Base-by-base conservation (phyloP, 2,888 invertebrate species). In the Scelioninae gen. 1 region DNA sequence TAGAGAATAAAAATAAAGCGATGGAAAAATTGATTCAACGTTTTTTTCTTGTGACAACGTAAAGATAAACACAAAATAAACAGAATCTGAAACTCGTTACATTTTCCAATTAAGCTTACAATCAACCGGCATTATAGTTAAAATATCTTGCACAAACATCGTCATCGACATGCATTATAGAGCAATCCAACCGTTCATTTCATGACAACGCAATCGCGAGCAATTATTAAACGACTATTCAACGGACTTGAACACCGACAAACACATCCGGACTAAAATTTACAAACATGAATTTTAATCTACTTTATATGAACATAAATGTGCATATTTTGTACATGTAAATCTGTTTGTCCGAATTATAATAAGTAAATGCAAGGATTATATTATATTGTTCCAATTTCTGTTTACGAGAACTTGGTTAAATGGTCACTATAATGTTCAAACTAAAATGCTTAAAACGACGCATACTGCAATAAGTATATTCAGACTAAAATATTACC, bases 51-150 rank as follows among this genome's bases (percentile, higher is more conserved):
- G 10, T 43, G 5, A 43, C 43, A 43, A 10, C n/a, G 5, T 43
- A n/a, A 43, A n/a, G 0, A 47, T 47, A 15, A 47, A 47, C 45
- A 47, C 45, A 47, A 47, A 8, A 47, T 47, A 15, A 15, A 47
- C 15, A 47, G 15, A 47, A 47, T 47, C 15, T 15, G 2, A 47
- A 47, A 38, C 38, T 47, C 15, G 45, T 15, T 47, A 11, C 45
- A 11, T 43, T 38, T 72, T 72, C 77, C 82, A 82, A 82, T 82
- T 82, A 82, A 82, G 65, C 74, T 78, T 78, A 74, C 82, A 68
- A 78, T 74, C 74, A 63, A 69, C 63, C 58, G 63, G 63, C 63
- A 82, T 82, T 82, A 82, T 72, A 82, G 68, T 82, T 82, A 82
- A 82, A 82, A 82, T 77, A 82, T 82, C 77, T 65, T 63, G 62